These are phyloP conservation scores for Cybosia mesomella DNA, from an alignment of 2,888 invertebrate genomes.

Conservation along the genomic window DNA sequence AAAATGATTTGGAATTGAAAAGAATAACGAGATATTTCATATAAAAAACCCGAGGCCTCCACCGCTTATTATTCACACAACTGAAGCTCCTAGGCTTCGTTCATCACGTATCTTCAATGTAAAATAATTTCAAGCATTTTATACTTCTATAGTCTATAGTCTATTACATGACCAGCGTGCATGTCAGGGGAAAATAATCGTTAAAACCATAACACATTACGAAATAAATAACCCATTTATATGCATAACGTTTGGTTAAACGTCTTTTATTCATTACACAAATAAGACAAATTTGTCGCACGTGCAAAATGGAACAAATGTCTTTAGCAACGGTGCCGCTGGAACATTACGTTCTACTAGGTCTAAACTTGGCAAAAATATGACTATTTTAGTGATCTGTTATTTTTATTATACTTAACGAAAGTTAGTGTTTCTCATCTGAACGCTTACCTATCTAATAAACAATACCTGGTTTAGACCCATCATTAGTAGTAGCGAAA, in stretches of 20 bases:
- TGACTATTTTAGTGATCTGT: not conserved
- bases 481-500: no score
- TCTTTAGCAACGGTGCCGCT: constrained; percentile 15
- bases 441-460: not conserved
- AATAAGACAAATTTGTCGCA: constrained; percentile 3
- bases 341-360: constrained; percentile 5
- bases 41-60: no score
- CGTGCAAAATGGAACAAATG: constrained; percentile 18
- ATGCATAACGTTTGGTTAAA: constrained; percentile 18
- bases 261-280: constrained; percentile 10
- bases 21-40: no score
- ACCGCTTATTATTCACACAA: not conserved
- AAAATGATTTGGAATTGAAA: no score
- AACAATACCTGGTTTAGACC: no score
- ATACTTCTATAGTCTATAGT: not conserved
- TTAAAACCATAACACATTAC: not conserved
- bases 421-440: constrained; percentile 6
- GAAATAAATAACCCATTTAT: constrained; percentile 8
- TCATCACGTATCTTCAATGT: not conserved
- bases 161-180: no score
- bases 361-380: constrained; percentile 14
- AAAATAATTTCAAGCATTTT: not conserved
- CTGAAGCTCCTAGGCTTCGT: not conserved
- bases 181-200: constrained; percentile 13
- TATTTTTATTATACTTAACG: not conserved